Percentiles rank a stretch among this genome's conserved stretches.
phyloP scores from a whole-genome alignment of 64 coral and sea anemone genomes.

The Montipora efflorescens region DNA sequence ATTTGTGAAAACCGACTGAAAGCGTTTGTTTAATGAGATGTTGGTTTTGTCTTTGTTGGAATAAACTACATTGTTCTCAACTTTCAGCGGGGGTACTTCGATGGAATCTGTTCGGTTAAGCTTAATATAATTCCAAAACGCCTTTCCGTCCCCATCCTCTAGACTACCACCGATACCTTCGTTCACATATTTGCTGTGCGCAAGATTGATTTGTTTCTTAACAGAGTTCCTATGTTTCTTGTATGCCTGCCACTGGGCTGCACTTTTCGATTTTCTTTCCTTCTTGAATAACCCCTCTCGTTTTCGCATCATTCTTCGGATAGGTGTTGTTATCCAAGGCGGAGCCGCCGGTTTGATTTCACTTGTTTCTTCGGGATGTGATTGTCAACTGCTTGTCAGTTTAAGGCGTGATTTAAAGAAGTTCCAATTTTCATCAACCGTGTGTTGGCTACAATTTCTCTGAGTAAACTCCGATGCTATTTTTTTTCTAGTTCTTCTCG shows the following conservation, averaged over 20 bases:
- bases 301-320: slow-evolving; percentile 61
- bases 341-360: slow-evolving; percentile 25
- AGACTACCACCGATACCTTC: neutral
- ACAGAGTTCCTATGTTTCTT: slow-evolving; percentile 48
- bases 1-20: slow-evolving; percentile 26
- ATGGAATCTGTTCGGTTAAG: slow-evolving; percentile 24
- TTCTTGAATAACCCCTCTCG: slow-evolving; percentile 32
- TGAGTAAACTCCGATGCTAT: slow-evolving; percentile 29
- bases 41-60: slow-evolving; percentile 20
- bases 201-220: slow-evolving; percentile 51
- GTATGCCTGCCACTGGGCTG: slow-evolving; percentile 29
- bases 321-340: slow-evolving; percentile 21
- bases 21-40: slow-evolving; percentile 23
- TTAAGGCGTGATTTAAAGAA: slow-evolving; percentile 49
- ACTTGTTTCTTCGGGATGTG: slow-evolving; percentile 31
- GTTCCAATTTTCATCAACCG: slow-evolving; percentile 45
- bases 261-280: slow-evolving; percentile 29
- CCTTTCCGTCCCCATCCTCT: slow-evolving; percentile 5
- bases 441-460: slow-evolving; percentile 42
- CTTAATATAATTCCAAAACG: slow-evolving; percentile 44
- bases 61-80: neutral
- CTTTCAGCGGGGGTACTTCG: slow-evolving; percentile 20
- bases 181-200: slow-evolving; percentile 49
- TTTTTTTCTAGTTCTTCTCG: slow-evolving; percentile 22
- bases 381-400: slow-evolving; percentile 13